Evolutionary conservation across 1,140 invertebrate genomes (phyloP), one percentile per base, ranked within the genome.

Genomic region (Drosophila leontia): DNA sequence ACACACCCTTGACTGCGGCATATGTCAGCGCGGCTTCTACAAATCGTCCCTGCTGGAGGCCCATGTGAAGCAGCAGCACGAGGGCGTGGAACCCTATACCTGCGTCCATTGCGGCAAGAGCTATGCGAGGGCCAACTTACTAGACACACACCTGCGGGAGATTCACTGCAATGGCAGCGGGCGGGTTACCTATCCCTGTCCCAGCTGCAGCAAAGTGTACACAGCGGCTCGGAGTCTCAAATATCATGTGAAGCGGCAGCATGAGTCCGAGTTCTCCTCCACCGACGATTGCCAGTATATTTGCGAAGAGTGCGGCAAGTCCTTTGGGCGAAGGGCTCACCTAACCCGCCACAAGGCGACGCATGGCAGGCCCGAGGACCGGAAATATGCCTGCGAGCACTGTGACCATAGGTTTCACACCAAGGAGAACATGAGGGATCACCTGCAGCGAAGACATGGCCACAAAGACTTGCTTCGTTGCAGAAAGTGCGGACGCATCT

Each of bases 291-390:
- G 29, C 0, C 39, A 12, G 7, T 64, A 85, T 32, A 57, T 85
- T 7, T 90, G 85, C 34, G 85, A 90, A 3, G 51, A 71, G 56
- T 90, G 85, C 23, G 85, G 85, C 1, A 90, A 90, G 8, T 58
- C 63, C 3, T 90, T 76, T 61, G 60, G 51, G 3, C 62, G 86
- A 6, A 69, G 32, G 29, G 75, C 75, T 3, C 67, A 79, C 17
- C 67, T 90, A 0, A 90, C 61, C 7, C 81, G 85, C 2, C 85
- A 90, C 19, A 69, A 74, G 35, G 68, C 57, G 69, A 77, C 79
- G 8, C 85, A 90, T 39, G 39, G 15, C 3, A 68, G 26, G 26
- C 17, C 51, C 13, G 41, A 59, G 3, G 78, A 79, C 7, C 48
- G 61, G 1, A 67, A 48, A 8, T 82, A 64, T 26, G 37, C 32